A percentile compares a stretch with the other conserved stretches of the same genome.
These are phyloP conservation scores for Tenthredo distinguenda DNA, from an alignment of 2,888 invertebrate species.

Conservation along the genomic window DNA sequence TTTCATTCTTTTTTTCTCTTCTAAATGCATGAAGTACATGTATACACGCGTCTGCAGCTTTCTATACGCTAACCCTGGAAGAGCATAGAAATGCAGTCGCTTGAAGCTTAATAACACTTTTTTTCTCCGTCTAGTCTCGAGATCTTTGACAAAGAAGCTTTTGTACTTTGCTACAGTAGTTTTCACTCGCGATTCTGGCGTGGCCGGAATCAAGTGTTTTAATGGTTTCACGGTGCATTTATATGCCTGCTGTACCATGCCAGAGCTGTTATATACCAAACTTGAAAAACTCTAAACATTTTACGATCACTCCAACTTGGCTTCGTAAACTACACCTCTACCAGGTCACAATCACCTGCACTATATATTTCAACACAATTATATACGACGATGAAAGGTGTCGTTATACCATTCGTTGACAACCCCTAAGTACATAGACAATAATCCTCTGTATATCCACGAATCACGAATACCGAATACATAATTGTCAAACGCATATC, in stretches of 20 bases:
- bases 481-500: not conserved
- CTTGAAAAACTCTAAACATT: conserved; percentile 15
- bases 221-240: conserved; percentile 33
- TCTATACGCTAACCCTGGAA: not conserved
- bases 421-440: no score
- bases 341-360: not conserved
- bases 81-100: conserved; percentile 32
- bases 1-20: not conserved
- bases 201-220: conserved; percentile 44
- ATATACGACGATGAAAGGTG: not conserved
- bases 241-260: not conserved
- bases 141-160: conserved; percentile 47
- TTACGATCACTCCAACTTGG: not conserved
- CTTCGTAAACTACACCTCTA: not conserved
- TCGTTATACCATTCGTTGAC: not conserved
- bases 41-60: not conserved
- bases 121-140: conserved; percentile 45
- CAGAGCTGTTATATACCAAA: not conserved
- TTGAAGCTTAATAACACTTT: conserved; percentile 27
- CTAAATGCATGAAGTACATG: not conserved
- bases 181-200: conserved; percentile 22
- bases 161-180: conserved; percentile 26
- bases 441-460: not conserved
- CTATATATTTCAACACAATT: no score
- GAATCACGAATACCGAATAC: not conserved